These are phyloP conservation scores for Morelia viridis DNA, from an alignment of 2,797 vertebrate genomes.

Conservation along the genomic window DNA sequence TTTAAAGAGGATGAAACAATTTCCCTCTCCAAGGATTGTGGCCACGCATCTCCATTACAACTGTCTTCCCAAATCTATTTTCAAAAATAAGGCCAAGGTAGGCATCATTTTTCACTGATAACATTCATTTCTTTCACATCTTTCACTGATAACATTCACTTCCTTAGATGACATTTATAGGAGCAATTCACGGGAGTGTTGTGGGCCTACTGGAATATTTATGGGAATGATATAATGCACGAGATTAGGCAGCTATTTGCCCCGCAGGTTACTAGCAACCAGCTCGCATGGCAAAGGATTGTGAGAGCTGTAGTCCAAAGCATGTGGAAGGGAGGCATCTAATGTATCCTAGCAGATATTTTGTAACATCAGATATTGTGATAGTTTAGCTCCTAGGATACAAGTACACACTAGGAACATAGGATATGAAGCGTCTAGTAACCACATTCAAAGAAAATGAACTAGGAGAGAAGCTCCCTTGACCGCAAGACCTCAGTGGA, in stretches of 20 bases:
- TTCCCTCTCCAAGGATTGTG: constrained; percentile 69
- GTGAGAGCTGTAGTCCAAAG: background rate
- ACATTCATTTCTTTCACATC: constrained; percentile 2
- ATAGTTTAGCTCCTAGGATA: background rate
- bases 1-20: constrained; percentile 66
- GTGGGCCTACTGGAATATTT: background rate
- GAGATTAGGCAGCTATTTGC: background rate
- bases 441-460: background rate
- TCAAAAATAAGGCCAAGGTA: constrained; percentile 67
- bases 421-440: background rate
- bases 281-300: background rate
- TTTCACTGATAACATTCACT: background rate
- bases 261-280: background rate
- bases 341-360: background rate
- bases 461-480: background rate
- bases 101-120: background rate
- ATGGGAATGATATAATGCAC: background rate
- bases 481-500: background rate
- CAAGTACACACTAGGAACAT: background rate
- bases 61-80: constrained; percentile 63
- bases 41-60: constrained; percentile 68
- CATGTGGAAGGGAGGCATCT: background rate
- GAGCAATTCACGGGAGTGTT: background rate
- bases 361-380: background rate
- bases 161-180: background rate